Evolutionary conservation across 37 sponge, comb jelly and placozoan genomes (phyloP), one percentile per base, ranked within the genome.

Genomic region (Axinella damicornis): DNA sequence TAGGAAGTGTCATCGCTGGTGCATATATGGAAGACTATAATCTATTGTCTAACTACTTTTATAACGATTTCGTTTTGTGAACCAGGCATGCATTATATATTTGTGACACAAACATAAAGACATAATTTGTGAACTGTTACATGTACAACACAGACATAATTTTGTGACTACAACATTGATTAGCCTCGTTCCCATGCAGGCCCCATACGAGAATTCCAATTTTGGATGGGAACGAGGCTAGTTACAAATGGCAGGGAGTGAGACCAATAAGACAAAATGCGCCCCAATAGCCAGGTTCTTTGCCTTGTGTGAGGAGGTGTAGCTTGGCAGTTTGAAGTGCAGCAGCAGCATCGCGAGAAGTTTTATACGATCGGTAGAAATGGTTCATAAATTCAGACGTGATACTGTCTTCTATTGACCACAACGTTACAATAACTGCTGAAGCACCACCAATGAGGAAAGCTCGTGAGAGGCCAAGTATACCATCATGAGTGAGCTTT

Each of bases 401-500:
- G 2, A 40, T 24, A 0, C 20, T 17, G 46, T 79, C 80, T 21
- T 64, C 65, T 36, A 79, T 79, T 30, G 66, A 64, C 80, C 80
- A 79, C 5, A 79, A 67, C n/a, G 80, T 79, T 22, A 65, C 67
- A 24, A 79, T 32, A 22, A 79, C 37, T 38, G 38, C 38, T 19
- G 40, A 28, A 39, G 80, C 65, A 14, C 80, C 80, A 25, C 67
- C 80, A 34, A 19, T 21, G 14, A 79, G n/a, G 25, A 79, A 38
- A 21, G 80, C 57, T 30, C 68, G 37, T 27, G 80, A 79, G 4
- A 79, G 56, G 24, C 80, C 80, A 30, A 79, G 67, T 38, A 39
- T 79, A 27, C 80, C 80, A 41, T 79, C 69, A 2, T 59, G 38
- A 16, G 80, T 79, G n/a, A 79, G 53, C n/a, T 31, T 63, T 32